Percentiles rank a stretch among this genome's conserved stretches.
Conservation (phyloP, 2,888 invertebrate species). For the Sicus ferrugineus region DNA sequence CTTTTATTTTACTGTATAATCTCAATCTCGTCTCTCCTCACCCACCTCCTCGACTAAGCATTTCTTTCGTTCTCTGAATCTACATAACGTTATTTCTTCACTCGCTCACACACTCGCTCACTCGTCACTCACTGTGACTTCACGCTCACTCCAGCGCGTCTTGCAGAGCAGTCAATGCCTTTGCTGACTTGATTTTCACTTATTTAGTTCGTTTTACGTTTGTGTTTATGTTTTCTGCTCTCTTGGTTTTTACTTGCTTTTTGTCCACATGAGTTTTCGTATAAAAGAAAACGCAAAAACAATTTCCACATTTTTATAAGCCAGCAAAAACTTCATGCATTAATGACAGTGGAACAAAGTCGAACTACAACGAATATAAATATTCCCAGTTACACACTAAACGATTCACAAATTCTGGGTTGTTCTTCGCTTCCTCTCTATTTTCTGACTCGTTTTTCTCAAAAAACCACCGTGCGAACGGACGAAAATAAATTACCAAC, state of each 20-base stretch:
- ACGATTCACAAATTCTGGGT: background rate
- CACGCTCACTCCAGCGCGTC: too few relatives aligned
- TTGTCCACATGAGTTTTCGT: background rate
- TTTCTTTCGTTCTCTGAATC: background rate
- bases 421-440: background rate
- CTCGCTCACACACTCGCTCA: too few relatives aligned
- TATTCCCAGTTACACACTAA: background rate
- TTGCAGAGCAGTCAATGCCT: too few relatives aligned
- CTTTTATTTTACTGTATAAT: too few relatives aligned
- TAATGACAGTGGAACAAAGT: too few relatives aligned
- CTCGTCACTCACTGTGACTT: too few relatives aligned
- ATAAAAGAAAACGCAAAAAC: background rate
- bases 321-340: too few relatives aligned
- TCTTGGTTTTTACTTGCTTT: background rate
- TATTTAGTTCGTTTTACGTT: too few relatives aligned
- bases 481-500: too few relatives aligned
- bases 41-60: background rate
- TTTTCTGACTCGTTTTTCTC: background rate
- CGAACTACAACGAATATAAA: too few relatives aligned
- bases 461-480: too few relatives aligned
- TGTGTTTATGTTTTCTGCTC: background rate
- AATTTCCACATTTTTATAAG: background rate
- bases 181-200: too few relatives aligned
- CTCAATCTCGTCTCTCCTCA: background rate
- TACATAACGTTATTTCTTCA: background rate